Conservation (phyloP, 2,113 vertebrate species). For the Pycnonotus jocosus region DNA sequence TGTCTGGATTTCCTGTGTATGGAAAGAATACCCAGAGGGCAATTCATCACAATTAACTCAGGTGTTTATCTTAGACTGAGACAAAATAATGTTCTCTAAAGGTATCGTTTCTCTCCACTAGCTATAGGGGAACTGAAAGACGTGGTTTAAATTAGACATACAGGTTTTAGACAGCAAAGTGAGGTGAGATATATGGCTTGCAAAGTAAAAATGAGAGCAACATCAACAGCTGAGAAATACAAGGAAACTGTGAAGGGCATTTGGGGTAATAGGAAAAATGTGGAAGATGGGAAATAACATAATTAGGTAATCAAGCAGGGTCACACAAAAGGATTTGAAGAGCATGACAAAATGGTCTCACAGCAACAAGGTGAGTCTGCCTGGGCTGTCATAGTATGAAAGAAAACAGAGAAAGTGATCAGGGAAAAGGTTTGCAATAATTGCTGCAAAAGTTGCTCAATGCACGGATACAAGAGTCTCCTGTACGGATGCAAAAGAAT, state of each 20-base stretch:
- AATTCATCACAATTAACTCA: not conserved
- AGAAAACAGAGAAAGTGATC: not conserved
- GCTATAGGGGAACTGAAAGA: not conserved
- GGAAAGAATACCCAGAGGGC: not conserved
- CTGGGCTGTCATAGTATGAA: not conserved
- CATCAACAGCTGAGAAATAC: not conserved
- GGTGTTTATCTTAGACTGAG: not conserved
- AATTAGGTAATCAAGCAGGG: not conserved
- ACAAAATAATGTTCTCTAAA: not conserved
- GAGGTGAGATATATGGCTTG: not conserved
- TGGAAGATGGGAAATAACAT: not conserved
- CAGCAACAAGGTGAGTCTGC: not conserved
- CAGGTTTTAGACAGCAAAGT: not conserved
- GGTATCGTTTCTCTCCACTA: not conserved
- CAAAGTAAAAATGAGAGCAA: not conserved
- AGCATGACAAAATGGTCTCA: not conserved
- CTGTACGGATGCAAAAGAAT: not conserved
- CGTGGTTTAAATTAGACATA: not conserved
- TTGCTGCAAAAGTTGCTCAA: not conserved
- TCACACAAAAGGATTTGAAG: not conserved
- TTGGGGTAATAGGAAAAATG: not conserved
- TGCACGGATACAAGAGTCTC: not conserved
- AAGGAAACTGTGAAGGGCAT: not conserved
- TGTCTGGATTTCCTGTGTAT: not conserved
- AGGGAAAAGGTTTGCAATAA: not conserved